These are phyloP conservation scores for Lathamus discolor DNA, from an alignment of 2,113 vertebrate species.

Conservation along the genomic window DNA sequence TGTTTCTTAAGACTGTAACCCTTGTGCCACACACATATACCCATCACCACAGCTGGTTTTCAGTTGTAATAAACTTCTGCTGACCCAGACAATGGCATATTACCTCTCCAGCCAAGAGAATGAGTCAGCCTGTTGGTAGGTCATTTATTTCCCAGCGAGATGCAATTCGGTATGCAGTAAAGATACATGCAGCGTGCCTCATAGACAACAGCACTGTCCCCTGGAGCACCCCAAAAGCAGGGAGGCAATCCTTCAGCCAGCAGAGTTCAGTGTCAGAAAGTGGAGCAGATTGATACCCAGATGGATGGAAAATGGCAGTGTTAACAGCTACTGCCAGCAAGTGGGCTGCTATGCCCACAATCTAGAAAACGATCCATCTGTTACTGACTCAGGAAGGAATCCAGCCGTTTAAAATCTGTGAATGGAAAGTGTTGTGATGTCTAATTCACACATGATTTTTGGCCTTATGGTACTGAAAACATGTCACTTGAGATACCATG, in stretches of 20 bases:
- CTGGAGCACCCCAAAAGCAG: neutral
- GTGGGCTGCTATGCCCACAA: neutral
- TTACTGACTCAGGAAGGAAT: neutral
- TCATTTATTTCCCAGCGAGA: neutral
- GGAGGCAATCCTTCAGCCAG: neutral
- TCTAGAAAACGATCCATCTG: neutral
- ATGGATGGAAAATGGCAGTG: neutral
- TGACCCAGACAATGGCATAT: neutral
- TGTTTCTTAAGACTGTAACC: neutral
- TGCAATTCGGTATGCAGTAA: neutral
- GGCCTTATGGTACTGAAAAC: neutral
- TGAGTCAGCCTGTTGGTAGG: neutral
- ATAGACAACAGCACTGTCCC: neutral
- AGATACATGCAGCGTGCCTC: neutral
- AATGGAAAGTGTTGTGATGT: neutral
- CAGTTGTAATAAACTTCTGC: neutral
- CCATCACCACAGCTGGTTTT: neutral
- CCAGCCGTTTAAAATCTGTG: neutral
- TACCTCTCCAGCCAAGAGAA: neutral
- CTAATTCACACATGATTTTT: neutral
- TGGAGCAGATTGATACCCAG: neutral
- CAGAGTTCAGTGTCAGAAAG: neutral
- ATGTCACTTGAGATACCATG: neutral
- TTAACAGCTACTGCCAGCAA: neutral
- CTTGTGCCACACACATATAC: fast-evolving